Evolutionary conservation across 2,113 vertebrate species (phyloP), one percentile per base, ranked within the genome.

Genomic region (Mastomys coucha): DNA sequence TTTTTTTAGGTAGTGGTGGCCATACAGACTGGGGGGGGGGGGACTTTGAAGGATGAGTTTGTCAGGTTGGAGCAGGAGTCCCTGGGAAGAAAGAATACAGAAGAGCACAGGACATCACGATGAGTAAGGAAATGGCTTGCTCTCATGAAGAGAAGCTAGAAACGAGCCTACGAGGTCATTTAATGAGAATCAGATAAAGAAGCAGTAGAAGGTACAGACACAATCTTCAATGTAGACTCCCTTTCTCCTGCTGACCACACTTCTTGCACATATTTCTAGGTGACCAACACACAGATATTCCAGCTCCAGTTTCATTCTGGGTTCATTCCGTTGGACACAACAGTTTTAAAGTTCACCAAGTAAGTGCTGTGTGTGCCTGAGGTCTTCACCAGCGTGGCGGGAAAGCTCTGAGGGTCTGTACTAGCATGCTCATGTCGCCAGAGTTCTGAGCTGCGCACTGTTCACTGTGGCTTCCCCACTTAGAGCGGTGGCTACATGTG

Each of bases 231-330:
- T 36, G 84, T 53, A 4, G 5, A 82, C 28, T 93, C 26, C 31
- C 26, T 65, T 85, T 33, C 58, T 28, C 13, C n/a, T 63, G 60
- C 80, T n/a, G 19, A 49, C 12, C 85, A 2, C 77, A 16, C 56
- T 91, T 77, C 45, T 93, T 72, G 85, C 28, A 42, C 89, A 49
- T 94, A 22, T 93, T 95, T 98, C 93, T 96, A 99, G 99, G 99
- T 99, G 98, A 99, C 99, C 97, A 99, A 99, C 98, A 99, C 99
- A 26, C 99, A 99, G 98, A 99, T 99, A 98, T 99, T 99, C 97
- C 99, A 99, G 99, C 99, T 99, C 97, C 99, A 99, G 91, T 99
- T 99, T 98, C 99, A 99, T 91, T 99, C 99, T 95, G 99, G 99
- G 97, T 99, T 99, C 97, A 99, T 99, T 97, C 98, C 99, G 89